Conservation (phyloP, 2,113 vertebrate genomes). For the Spizaetus ornatus region DNA sequence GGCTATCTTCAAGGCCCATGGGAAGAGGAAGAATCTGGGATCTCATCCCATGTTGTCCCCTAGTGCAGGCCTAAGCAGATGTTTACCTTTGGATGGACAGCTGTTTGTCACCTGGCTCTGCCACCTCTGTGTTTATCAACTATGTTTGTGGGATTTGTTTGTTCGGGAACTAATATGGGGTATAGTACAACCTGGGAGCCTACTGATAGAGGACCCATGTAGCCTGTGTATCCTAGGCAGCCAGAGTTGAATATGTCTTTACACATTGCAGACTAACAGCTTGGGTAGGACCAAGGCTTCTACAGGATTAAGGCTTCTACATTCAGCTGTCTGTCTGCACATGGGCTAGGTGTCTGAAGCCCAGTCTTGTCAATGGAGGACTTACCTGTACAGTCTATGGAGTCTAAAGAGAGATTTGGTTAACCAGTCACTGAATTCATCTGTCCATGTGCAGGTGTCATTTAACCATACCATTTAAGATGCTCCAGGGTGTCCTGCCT, state of each 20-base stretch:
- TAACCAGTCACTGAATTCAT: neutral
- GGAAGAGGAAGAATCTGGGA: neutral
- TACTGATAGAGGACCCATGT: neutral
- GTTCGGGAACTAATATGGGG: neutral
- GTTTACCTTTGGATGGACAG: neutral
- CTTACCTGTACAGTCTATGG: too few relatives aligned
- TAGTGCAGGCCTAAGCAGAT: neutral
- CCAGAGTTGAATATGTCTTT: neutral
- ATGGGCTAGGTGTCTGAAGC: neutral
- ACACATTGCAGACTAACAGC: neutral
- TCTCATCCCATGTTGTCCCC: neutral
- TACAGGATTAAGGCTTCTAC: neutral
- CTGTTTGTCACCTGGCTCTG: neutral
- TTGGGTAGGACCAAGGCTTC: neutral
- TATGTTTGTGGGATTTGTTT: neutral
- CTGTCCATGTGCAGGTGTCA: neutral
- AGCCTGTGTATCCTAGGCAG: neutral
- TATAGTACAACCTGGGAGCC: neutral
- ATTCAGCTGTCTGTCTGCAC: neutral
- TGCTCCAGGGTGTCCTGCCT: neutral
- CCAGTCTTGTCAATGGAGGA: neutral
- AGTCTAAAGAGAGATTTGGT: neutral
- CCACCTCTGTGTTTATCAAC: neutral
- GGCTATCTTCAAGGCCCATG: neutral
- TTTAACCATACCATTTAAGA: neutral